phyloP scores from a whole-genome alignment of 2,888 invertebrate genomes.

The Dorcus hopei region DNA sequence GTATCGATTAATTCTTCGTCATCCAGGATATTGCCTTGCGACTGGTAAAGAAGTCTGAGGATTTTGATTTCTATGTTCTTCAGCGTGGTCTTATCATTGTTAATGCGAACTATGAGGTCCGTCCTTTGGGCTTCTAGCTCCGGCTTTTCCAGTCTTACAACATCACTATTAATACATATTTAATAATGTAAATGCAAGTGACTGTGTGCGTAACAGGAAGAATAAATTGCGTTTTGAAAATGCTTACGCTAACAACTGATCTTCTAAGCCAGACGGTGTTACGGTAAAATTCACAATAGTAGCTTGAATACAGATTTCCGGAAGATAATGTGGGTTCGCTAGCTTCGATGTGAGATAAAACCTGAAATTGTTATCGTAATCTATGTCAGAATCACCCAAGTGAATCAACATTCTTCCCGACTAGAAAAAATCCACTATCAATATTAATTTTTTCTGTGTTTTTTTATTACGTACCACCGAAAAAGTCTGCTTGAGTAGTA shows the following conservation, averaged over 20 bases:
- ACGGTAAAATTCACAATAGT: slow-evolving; percentile 92
- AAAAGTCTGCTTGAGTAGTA: slow-evolving; percentile 78
- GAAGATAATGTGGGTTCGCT: slow-evolving; percentile 90
- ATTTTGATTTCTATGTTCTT: slow-evolving; percentile 89
- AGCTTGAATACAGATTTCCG: slow-evolving; percentile 90
- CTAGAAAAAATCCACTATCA: slow-evolving; percentile 39
- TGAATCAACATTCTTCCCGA: slow-evolving; percentile 79
- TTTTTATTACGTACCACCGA: slow-evolving; percentile 46
- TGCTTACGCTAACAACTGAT: slow-evolving; percentile 84
- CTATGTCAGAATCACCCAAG: slow-evolving; percentile 84
- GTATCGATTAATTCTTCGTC: slow-evolving; percentile 92
- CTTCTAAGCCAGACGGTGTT: slow-evolving; percentile 84
- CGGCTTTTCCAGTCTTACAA: slow-evolving; percentile 87
- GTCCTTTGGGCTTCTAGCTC: slow-evolving; percentile 80
- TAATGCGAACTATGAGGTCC: slow-evolving; percentile 80
- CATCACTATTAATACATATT: slow-evolving; percentile 57
- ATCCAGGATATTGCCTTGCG: slow-evolving; percentile 88
- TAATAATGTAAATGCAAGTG: not conserved
- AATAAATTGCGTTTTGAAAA: not conserved
- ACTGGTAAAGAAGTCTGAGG: slow-evolving; percentile 73
- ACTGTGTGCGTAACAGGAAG: not conserved
- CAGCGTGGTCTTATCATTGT: slow-evolving; percentile 78
- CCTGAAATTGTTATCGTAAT: slow-evolving; percentile 81
- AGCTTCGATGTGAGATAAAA: slow-evolving; percentile 90
- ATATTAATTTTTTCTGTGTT: not conserved